phyloP scores from a whole-genome alignment of 2,113 vertebrate species.

The Gallinago jamesoni region DNA sequence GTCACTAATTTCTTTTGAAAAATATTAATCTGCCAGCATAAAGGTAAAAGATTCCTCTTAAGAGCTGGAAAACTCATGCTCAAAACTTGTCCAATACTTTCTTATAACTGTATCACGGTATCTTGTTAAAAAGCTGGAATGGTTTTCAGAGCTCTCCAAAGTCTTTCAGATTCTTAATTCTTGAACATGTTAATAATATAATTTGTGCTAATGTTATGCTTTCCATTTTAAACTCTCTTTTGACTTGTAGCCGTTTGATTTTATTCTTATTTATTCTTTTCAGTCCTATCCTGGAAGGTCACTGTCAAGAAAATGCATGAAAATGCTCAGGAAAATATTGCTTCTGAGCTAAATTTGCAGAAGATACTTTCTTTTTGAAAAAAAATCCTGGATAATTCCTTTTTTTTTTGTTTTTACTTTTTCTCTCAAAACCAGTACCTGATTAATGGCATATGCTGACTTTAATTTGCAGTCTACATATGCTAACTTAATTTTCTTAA shows the following conservation, averaged over 20 bases:
- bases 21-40: background rate
- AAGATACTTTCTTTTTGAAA: background rate
- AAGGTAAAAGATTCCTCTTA: background rate
- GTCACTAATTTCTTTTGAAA: background rate
- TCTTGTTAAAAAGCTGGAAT: background rate
- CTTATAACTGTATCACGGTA: background rate
- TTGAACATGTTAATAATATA: background rate
- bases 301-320: background rate
- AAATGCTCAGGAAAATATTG: background rate
- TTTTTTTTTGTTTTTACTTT: background rate
- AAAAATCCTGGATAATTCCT: background rate
- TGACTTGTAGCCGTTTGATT: background rate
- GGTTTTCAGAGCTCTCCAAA: background rate
- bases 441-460: background rate
- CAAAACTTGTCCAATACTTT: background rate
- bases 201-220: background rate
- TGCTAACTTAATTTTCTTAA: background rate
- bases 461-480: background rate
- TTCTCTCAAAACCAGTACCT: background rate
- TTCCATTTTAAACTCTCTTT: background rate
- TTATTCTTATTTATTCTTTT: background rate
- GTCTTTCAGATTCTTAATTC: background rate
- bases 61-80: background rate
- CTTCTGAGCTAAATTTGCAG: background rate
- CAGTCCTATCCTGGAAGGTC: background rate